These are phyloP conservation scores for Tylochromis polylepis DNA, from an alignment of 2,113 vertebrate genomes.

Conservation along the genomic window DNA sequence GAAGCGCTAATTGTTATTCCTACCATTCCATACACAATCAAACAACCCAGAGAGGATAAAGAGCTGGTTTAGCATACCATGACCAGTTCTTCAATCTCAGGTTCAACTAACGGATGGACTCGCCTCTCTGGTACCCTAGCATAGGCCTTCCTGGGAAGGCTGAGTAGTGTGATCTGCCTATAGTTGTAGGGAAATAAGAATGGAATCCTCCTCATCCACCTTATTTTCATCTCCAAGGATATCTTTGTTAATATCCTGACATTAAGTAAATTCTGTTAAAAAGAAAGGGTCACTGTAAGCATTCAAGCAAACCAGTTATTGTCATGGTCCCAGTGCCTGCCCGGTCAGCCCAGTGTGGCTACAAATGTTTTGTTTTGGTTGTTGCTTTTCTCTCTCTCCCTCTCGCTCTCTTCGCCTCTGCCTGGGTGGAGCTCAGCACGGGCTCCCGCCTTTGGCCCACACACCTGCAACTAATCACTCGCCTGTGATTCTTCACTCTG, in stretches of 20 bases:
- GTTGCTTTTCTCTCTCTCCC: no score
- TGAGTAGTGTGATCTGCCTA: accelerated
- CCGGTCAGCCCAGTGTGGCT: no score
- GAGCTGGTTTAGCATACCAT: accelerated
- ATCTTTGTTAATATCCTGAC: background rate
- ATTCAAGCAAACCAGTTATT: background rate
- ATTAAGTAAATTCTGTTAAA: background rate
- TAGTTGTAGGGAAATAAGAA: background rate
- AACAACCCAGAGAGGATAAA: background rate
- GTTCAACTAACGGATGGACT: background rate
- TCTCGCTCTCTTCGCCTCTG: no score
- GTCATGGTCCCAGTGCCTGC: no score
- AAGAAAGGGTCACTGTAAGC: background rate
- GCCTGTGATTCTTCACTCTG: no score
- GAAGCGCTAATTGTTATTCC: no score
- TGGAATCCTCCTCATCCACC: background rate
- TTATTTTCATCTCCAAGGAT: background rate
- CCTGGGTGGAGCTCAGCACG: no score
- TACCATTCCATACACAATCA: background rate
- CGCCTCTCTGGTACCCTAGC: background rate
- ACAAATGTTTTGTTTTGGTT: no score
- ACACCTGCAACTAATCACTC: no score
- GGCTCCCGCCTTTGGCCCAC: no score
- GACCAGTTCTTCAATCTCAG: background rate
- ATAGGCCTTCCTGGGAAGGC: background rate